Evolutionary conservation across 2,797 vertebrate genomes (phyloP), one percentile per base, ranked within the genome.

Genomic region (Sibirionetta formosa): DNA sequence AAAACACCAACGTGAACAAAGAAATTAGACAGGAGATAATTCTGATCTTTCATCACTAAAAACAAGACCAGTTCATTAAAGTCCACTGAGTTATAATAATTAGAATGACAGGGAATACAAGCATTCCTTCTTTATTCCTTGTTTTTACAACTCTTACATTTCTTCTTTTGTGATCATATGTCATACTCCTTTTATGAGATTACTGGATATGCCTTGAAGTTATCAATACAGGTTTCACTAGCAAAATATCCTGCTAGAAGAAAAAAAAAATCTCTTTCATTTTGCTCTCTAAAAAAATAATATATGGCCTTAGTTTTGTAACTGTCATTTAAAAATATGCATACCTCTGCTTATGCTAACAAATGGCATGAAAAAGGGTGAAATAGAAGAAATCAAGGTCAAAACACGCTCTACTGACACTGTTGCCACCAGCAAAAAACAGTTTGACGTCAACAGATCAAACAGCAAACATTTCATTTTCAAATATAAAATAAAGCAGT

Each of bases 361-460:
- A 96, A 98, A 97, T 73, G 85, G 88, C 87, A 93, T 57, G 84
- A 88, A 97, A 95, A 95, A 96, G 91, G 82, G 88, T 50, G 31
- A 95, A 94, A 83, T 2, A 82, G 60, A 88, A 66, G 24, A 81
- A 88, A 95, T 85, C 82, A 83, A 93, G 94, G 97, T 97, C 91
- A 0, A 92, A 82, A 82, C 35, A 87, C 0, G 4, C 84, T 93
- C 92, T 86, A 78, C 42, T 93, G 80, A 88, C 56, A 81, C 66
- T 93, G 31, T 78, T 97, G 95, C 96, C 93, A 96, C 90, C 42
- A 97, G 95, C 95, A 95, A 97, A 85, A 97, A 96, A 88, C 77
- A 88, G 86, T 88, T 18, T 97, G 88, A 56, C 71, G 24, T 95
- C 95, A 97, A 93, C 27, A 89, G 95, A 93, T 90, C 83, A 97